Conservation (phyloP, 1,140 invertebrate genomes). For the Lanistes nyassanus region DNA sequence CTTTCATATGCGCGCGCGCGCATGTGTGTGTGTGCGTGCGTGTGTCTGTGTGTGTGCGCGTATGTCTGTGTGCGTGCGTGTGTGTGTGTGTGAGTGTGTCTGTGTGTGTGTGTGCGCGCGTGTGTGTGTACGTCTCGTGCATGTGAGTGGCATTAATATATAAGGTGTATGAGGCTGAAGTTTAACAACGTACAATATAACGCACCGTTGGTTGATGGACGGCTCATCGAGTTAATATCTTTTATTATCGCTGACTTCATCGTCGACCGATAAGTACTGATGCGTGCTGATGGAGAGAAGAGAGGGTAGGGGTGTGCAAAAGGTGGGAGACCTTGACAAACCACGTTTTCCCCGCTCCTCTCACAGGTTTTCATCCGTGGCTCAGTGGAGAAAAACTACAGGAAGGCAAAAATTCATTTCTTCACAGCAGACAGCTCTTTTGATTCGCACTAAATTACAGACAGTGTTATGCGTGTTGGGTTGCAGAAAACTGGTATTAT, state of each 20-base stretch:
- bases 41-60: conserved; percentile 4
- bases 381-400: too few relatives aligned
- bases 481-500: too few relatives aligned
- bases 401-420: too few relatives aligned
- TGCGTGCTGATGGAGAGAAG: too few relatives aligned
- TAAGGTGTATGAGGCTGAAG: neutral
- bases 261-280: too few relatives aligned
- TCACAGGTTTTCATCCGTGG: too few relatives aligned
- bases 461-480: too few relatives aligned
- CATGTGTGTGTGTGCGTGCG: conserved; percentile 14
- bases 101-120: conserved; percentile 9
- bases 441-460: too few relatives aligned
- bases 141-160: neutral
- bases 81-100: conserved; percentile 8
- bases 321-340: too few relatives aligned
- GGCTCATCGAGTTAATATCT: neutral
- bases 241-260: neutral
- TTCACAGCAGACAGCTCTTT: too few relatives aligned
- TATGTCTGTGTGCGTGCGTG: conserved; percentile 15
- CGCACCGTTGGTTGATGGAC: neutral
- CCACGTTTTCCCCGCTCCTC: too few relatives aligned
- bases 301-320: too few relatives aligned
- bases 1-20: neutral
- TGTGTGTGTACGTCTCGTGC: conserved; percentile 5
- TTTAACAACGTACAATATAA: neutral